Evolutionary conservation across 2,797 vertebrate genomes (phyloP).

Genomic region (Amblyraja radiata): DNA sequence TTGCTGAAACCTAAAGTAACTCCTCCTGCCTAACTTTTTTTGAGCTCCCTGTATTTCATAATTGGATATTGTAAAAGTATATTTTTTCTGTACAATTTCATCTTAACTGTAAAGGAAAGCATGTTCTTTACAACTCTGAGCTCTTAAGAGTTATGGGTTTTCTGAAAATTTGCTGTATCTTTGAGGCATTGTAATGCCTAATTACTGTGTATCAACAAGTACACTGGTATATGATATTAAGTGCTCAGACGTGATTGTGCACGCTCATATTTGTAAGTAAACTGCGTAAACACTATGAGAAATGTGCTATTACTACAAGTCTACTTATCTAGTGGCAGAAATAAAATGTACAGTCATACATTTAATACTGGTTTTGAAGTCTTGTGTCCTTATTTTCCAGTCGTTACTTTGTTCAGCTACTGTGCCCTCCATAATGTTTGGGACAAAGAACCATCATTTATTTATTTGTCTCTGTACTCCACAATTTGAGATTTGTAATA

Average conservation of each 20-base stretch:
- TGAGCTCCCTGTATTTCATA: conserved; percentile 31
- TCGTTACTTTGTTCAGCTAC: neutral
- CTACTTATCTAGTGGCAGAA: conserved; percentile 38
- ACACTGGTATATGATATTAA: conserved; percentile 37
- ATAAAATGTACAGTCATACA: conserved; percentile 38
- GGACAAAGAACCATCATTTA: too few species aligned
- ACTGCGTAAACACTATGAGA: conserved; percentile 37
- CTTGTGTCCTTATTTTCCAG: conserved; percentile 31
- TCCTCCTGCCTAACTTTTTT: conserved; percentile 30
- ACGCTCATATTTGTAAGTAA: conserved; percentile 38
- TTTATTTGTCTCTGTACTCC: too few species aligned
- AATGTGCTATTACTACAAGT: conserved; percentile 38
- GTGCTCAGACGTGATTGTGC: conserved; percentile 37
- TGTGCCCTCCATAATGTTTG: too few species aligned
- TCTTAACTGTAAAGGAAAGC: conserved; percentile 31
- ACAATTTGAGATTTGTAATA: too few species aligned
- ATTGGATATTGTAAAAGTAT: conserved; percentile 36
- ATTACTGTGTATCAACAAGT: conserved; percentile 23
- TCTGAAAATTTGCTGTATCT: neutral
- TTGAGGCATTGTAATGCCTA: conserved; percentile 23
- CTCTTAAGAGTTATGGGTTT: conserved; percentile 15
- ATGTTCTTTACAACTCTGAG: conserved; percentile 23
- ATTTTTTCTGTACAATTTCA: conserved; percentile 34
- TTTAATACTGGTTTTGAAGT: neutral
- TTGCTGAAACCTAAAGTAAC: conserved; percentile 20